phyloP scores from a whole-genome alignment of 2,888 invertebrate species.

The Platycheirus rosarum region DNA sequence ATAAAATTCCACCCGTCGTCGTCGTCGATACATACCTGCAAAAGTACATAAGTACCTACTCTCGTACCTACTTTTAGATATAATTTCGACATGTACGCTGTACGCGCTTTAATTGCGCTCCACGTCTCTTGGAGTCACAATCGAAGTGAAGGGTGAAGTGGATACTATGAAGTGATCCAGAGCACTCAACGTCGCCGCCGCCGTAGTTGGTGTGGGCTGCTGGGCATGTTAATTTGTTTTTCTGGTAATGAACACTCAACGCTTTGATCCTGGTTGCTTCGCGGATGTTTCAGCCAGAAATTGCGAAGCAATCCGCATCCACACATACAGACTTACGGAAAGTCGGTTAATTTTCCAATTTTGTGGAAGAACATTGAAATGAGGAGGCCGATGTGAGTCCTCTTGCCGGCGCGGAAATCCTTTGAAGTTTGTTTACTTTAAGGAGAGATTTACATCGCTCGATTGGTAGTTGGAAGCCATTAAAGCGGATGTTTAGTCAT shows the following conservation, averaged over 20 bases:
- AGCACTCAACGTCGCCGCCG: constrained; percentile 12
- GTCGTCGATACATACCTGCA: neutral
- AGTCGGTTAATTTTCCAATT: constrained; percentile 60
- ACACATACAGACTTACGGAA: neutral
- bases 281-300: neutral
- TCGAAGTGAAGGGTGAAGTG: constrained; percentile 1
- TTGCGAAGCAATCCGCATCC: neutral
- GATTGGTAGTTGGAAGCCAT: constrained; percentile 20
- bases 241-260: constrained; percentile 42
- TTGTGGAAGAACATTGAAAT: neutral
- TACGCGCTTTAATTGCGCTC: constrained; percentile 57
- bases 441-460: constrained; percentile 28
- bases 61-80: constrained; percentile 25
- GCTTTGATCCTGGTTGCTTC: constrained; percentile 38
- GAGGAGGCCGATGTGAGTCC: neutral
- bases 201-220: neutral
- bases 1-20: neutral
- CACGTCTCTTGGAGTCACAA: constrained; percentile 21
- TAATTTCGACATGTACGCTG: constrained; percentile 51
- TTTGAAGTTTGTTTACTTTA: constrained; percentile 37
- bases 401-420: constrained; percentile 15
- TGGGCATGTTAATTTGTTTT: constrained; percentile 35
- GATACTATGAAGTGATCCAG: constrained; percentile 12
- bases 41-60: constrained; percentile 18
- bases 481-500: constrained; percentile 7